A percentile compares a stretch with the other conserved stretches of the same genome.
Conservation (phyloP, 2,888 invertebrate species). For the Leuctra nigra region DNA sequence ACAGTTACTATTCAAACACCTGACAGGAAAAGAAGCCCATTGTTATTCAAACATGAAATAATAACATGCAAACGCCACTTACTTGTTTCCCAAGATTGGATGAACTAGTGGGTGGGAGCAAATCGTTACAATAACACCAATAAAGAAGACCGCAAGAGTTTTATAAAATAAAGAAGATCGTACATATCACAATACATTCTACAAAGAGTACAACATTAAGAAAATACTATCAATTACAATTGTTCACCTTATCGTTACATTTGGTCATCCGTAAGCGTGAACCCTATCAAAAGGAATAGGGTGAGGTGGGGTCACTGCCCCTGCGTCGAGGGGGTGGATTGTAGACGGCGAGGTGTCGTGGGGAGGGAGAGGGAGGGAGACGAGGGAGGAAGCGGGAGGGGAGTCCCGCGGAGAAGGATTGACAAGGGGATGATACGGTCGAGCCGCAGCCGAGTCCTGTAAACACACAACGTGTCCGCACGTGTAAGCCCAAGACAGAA, state of each 20-base stretch:
- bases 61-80: not conserved
- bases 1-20: too few species aligned
- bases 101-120: too few species aligned
- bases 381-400: conserved; percentile 22
- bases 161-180: too few species aligned
- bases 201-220: not conserved
- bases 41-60: too few species aligned
- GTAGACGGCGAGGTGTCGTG: not conserved
- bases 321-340: not conserved
- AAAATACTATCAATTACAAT: conserved; percentile 1
- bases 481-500: not conserved
- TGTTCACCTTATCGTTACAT: not conserved
- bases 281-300: not conserved
- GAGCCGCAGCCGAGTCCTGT: not conserved
- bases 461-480: not conserved
- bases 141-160: too few species aligned
- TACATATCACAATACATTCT: too few species aligned
- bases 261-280: not conserved
- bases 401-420: conserved; percentile 20
- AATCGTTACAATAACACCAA: too few species aligned
- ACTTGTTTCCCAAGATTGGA: not conserved
- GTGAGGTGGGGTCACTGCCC: not conserved
- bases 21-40: too few species aligned
- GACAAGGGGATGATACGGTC: conserved; percentile 15
- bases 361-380: conserved; percentile 9